A percentile compares a stretch with the other conserved stretches of the same genome.
phyloP scores from a whole-genome alignment of 2,113 vertebrate genomes.

The Scatophagus argus region DNA sequence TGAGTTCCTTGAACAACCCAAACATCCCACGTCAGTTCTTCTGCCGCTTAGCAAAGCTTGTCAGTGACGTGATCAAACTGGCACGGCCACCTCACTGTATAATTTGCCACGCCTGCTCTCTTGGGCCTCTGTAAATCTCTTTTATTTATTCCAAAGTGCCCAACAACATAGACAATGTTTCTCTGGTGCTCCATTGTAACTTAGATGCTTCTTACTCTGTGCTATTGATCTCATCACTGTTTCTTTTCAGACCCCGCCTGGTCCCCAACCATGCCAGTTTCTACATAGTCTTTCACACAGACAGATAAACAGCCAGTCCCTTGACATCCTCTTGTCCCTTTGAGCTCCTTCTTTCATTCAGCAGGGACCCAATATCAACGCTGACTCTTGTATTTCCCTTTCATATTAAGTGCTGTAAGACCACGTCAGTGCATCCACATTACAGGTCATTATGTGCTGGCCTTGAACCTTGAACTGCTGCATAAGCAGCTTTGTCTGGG shows the following conservation, averaged over 20 bases:
- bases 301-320: slow-evolving; percentile 32
- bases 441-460: background rate
- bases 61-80: slow-evolving; percentile 47
- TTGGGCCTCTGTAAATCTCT: background rate
- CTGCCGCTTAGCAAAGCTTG: slow-evolving; percentile 29
- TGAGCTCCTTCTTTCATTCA: slow-evolving; percentile 24
- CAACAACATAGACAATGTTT: slow-evolving; percentile 4
- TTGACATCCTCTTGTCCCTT: slow-evolving; percentile 9
- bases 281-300: slow-evolving; percentile 14
- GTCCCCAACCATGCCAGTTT: background rate
- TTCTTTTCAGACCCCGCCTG: background rate
- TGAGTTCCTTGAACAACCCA: slow-evolving; percentile 21
- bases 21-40: slow-evolving; percentile 22
- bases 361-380: slow-evolving; percentile 16
- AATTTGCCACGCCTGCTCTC: slow-evolving; percentile 38
- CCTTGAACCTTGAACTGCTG: slow-evolving; percentile 6
- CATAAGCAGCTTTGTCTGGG: background rate
- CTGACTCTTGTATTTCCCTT: background rate
- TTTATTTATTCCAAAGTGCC: slow-evolving; percentile 23
- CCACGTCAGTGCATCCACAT: background rate
- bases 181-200: background rate
- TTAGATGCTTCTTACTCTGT: background rate
- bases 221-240: slow-evolving; percentile 10
- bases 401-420: background rate
- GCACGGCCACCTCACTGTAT: slow-evolving; percentile 6